Evolutionary conservation across 2,888 invertebrate genomes (phyloP).

Genomic region (Melitaea athalia): DNA sequence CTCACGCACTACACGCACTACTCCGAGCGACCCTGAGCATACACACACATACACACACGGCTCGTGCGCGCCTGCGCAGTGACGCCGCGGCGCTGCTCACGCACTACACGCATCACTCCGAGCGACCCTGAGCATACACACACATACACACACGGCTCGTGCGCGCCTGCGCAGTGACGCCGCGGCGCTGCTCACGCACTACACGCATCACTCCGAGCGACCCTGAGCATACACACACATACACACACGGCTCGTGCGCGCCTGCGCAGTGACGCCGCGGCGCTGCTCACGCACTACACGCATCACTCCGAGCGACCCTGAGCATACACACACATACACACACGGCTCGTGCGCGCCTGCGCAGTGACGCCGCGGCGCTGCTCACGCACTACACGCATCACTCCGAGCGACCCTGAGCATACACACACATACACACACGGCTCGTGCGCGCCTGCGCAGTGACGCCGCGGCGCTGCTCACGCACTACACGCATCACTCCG

Average conservation of each 20-base stretch:
- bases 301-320: constrained; percentile 45
- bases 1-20: constrained; percentile 59
- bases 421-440: too few species aligned
- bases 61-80: constrained; percentile 87
- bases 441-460: constrained; percentile 87
- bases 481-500: constrained; percentile 54
- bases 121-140: constrained; percentile 44
- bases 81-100: constrained; percentile 79
- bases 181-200: constrained; percentile 67
- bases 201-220: constrained; percentile 47
- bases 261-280: constrained; percentile 85
- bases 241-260: too few species aligned
- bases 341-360: constrained; percentile 88
- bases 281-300: constrained; percentile 62
- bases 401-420: constrained; percentile 44
- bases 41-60: too few species aligned
- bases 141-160: too few species aligned
- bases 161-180: constrained; percentile 88
- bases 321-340: constrained; percentile 1
- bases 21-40: constrained; percentile 44
- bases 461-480: constrained; percentile 79
- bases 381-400: constrained; percentile 59
- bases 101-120: constrained; percentile 54
- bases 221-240: constrained; percentile 42
- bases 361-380: constrained; percentile 83